Evolutionary conservation across 2,113 vertebrate species (phyloP).

Genomic region (Spea bombifrons): DNA sequence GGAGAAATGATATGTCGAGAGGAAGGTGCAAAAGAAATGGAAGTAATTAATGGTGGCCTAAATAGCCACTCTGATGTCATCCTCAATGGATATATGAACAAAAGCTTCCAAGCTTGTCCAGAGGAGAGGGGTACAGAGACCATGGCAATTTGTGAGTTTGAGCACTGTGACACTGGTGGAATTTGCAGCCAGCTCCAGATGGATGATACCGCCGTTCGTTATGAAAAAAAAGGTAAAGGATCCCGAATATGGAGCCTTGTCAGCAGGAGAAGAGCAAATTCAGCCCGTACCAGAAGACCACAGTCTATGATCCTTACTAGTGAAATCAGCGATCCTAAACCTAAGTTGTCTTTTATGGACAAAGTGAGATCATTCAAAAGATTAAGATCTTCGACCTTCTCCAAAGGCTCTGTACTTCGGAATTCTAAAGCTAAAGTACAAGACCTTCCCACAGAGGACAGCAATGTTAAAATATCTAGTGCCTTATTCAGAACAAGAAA

Average conservation of each 20-base stretch:
- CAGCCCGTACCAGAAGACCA: slow-evolving; percentile 70
- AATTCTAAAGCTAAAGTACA: slow-evolving; percentile 61
- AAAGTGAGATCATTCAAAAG: slow-evolving; percentile 80
- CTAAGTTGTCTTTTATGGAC: slow-evolving; percentile 81
- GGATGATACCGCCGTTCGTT: slow-evolving; percentile 63
- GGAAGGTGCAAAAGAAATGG: slow-evolving; percentile 68
- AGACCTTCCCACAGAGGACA: slow-evolving; percentile 59
- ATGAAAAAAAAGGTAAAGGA: slow-evolving; percentile 68
- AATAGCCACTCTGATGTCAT: slow-evolving; percentile 54
- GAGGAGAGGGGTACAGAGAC: slow-evolving; percentile 60
- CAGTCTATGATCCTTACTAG: slow-evolving; percentile 86
- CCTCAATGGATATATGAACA: slow-evolving; percentile 79
- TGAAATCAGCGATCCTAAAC: slow-evolving; percentile 65
- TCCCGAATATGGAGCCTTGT: slow-evolving; percentile 84
- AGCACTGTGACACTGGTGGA: slow-evolving; percentile 37
- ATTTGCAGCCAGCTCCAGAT: slow-evolving; percentile 47
- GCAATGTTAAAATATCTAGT: slow-evolving; percentile 53
- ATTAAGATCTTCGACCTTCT: slow-evolving; percentile 63
- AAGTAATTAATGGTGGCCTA: slow-evolving; percentile 61
- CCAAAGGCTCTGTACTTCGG: slow-evolving; percentile 62
- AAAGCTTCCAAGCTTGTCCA: slow-evolving; percentile 70
- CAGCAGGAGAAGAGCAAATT: slow-evolving; percentile 68
- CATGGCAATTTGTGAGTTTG: slow-evolving; percentile 63
- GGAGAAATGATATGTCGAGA: slow-evolving; percentile 44
- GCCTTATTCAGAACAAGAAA: slow-evolving; percentile 61